Evolutionary conservation across 92 coral and sea anemone species (phyloP), one percentile per base, ranked within the genome.

Genomic region (Heteractis magnifica): DNA sequence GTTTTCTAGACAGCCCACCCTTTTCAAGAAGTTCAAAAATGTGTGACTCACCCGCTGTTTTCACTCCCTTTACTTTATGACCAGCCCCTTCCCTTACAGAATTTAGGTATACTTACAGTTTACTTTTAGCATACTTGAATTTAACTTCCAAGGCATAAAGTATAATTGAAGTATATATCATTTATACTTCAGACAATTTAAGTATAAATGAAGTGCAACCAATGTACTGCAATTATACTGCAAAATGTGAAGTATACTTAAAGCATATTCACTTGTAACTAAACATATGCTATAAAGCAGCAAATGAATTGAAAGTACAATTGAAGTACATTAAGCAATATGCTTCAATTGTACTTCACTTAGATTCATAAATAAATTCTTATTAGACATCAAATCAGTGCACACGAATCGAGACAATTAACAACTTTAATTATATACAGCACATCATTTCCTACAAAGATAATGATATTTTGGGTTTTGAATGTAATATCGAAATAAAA

Each of bases 191-290:
- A 72, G 77, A 72, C 53, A 72, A 72, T 72, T 72, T 1, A 72
- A 72, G 77, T 72, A 72, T 72, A 72, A 72, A 72, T 72, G 77
- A 72, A 72, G 52, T 72, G 52, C 77, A 72, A 10, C 52, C 77
- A 12, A 44, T 26, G 77, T 72, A 72, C 71, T 65, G 71, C 0
- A 65, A 9, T 72, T 72, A 11, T 72, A 72, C 77, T 72, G 51
- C 19, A 72, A 41, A 72, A 72, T 72, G 52, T 72, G 77, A 72
- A 72, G 77, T 72, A 34, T 44, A 72, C 53, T 72, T 72, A 72
- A 72, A 72, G 77, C 34, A 44, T 72, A 72, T 34, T 9, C 34
- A 34, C 52, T 26, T 26, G 52, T 72, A n/a, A 72, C 51, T 12
- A 26, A 72, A 1, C 52, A 72, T 44, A 72, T 65, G 6, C 52